Conservation (phyloP, 2,888 invertebrate genomes). For the Mamestra brassicae region DNA sequence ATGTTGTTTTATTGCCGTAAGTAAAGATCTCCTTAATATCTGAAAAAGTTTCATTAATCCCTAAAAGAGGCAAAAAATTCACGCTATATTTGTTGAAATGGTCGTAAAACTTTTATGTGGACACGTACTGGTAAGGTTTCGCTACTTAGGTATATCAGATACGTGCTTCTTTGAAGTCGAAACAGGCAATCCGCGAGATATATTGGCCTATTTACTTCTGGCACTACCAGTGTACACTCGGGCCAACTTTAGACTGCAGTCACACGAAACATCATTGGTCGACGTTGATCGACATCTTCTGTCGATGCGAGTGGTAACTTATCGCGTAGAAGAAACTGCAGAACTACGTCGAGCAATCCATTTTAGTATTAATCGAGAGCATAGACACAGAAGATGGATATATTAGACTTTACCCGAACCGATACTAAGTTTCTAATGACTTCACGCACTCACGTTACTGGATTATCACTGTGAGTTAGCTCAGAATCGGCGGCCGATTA, state of each 20-base stretch:
- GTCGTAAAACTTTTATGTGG: conserved; percentile 46
- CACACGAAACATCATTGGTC: neutral
- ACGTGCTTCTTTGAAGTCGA: conserved; percentile 32
- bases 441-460: neutral
- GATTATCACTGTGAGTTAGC: neutral
- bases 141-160: conserved; percentile 23
- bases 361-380: neutral
- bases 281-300: no score
- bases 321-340: no score
- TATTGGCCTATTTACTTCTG: neutral
- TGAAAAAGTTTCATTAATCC: conserved; percentile 37
- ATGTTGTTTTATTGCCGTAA: neutral
- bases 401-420: neutral
- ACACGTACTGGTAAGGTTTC: conserved; percentile 29
- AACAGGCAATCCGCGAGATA: conserved; percentile 4
- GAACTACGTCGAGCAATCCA: neutral
- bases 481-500: neutral
- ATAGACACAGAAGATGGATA: neutral
- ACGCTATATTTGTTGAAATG: conserved; percentile 19
- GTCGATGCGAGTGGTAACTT: no score
- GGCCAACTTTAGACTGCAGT: neutral
- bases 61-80: conserved; percentile 6
- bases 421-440: neutral
- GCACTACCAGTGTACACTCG: neutral
- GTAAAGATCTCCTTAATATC: conserved; percentile 5